These are phyloP conservation scores for Manis pentadactyla DNA, from an alignment of 2,797 vertebrate species.

Conservation along the genomic window DNA sequence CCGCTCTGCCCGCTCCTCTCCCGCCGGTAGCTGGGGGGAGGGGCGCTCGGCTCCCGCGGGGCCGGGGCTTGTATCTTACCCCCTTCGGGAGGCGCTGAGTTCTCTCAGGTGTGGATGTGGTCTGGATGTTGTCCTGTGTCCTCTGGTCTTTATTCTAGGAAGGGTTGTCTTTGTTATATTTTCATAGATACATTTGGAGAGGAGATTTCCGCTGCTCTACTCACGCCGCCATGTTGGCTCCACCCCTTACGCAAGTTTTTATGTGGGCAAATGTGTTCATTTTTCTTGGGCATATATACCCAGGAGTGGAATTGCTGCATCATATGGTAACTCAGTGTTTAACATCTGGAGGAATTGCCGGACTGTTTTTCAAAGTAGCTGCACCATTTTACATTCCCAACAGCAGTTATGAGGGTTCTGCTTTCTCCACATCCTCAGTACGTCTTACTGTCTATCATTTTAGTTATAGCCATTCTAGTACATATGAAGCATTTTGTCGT, in stretches of 20 bases:
- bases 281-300: neutral
- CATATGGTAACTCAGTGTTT: neutral
- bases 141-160: too few species aligned
- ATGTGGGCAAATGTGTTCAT: neutral
- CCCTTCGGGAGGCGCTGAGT: too few species aligned
- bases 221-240: too few species aligned
- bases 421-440: neutral
- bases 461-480: neutral
- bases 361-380: neutral
- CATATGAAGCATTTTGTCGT: fast-evolving
- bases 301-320: neutral
- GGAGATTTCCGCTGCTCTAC: too few species aligned
- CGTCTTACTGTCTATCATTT: neutral
- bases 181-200: too few species aligned
- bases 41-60: too few species aligned
- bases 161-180: too few species aligned
- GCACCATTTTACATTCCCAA: neutral
- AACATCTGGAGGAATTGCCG: neutral
- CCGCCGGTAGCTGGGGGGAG: too few species aligned
- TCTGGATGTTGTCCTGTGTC: too few species aligned
- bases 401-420: neutral
- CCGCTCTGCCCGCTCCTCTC: too few species aligned
- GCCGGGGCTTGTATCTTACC: too few species aligned
- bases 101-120: too few species aligned
- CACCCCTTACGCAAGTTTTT: neutral